Evolutionary conservation across 2,888 invertebrate genomes (phyloP), one percentile per base, ranked within the genome.

Genomic region (Erebia palarica): DNA sequence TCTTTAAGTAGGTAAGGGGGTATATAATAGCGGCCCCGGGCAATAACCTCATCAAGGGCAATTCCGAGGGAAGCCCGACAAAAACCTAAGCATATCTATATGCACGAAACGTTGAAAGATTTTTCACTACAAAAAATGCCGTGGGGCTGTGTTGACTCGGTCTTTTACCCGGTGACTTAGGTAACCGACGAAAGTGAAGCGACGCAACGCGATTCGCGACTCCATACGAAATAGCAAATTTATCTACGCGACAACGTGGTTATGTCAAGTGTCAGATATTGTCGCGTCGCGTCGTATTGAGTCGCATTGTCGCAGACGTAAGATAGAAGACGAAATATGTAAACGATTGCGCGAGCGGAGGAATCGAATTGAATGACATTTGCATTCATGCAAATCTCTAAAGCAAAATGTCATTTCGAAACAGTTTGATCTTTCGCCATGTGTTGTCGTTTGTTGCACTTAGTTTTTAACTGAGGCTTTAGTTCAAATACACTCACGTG

Each of bases 1-100:
- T 76, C 64, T 66, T 72, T 63, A 71, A 71, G 76, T 77, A 64
- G 27, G 64, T 64, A 64, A 47, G 42, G 75, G 72, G 77, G 74
- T 85, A 86, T 55, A 55, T 55, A 85, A 85, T 82, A 81, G 80
- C 82, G 83, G 81, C 79, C 84, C 82, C 82, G 82, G 83, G 82
- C 86, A 84, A 80, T 85, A 86, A 87, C 84, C 86, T 78, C 68
- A 57, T 68, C 71, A 75, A 75, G 75, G 73, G 68, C 75, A 69
- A 57, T 59, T n/a, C 75, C 77, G 82, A 85, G 84, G 86, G 81
- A 88, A 86, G 73, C 84, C 84, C 82, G 78, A 77, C 81, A 81
- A 81, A 84, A 85, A 82, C 71, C 65, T 69, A 64, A 61, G 53
- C 68, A 60, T 59, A 66, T 70, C 67, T 72, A 60, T 71, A 72